Evolutionary conservation across 1,140 invertebrate genomes (phyloP), one percentile per base, ranked within the genome.

Genomic region (Fopius arisanus): DNA sequence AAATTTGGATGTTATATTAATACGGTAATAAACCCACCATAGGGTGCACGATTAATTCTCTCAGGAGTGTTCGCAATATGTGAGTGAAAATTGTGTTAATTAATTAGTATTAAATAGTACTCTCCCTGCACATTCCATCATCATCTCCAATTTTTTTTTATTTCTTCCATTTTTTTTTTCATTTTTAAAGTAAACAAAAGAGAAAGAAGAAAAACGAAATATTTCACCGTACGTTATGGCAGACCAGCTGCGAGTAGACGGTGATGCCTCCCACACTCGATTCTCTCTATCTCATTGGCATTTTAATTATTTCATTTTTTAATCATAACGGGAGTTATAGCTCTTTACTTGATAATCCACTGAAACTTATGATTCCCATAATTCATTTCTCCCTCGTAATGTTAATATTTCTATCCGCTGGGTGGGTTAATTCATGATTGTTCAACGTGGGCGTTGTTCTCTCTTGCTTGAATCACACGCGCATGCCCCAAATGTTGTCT

Each of bases 161-260:
- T n/a, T 48, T 29, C 4, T 4, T 48, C n/a, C 43, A 48, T 48
- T 48, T 48, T 59, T 59, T 59, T 28, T 26, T 26, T 21, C 54
- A 59, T 59, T 59, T 59, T 9, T 26, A 59, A 59, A 59, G 9
- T 7, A 21, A 51, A 37, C 3, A 37, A 37, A 37, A 10, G 9
- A 37, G 7, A 7, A 37, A 31, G 7, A 31, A 31, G 3, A 31
- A 31, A 31, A n/a, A 65, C 28, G 48, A 40, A 68, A 40, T 23
- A n/a, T 66, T 41, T 48, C 16, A 31, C 63, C 40, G 21, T 72
- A 28, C 19, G n/a, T 37, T 5, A 6, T 41, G 80, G 80, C 84
- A 86, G 84, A 82, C 83, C 84, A 85, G 84, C 83, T 86, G 84
- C 81, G 78, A 72, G 23, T 33, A 26, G 26, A 33, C 70, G 70